Conservation (phyloP, 2,113 vertebrate genomes). For the Laticauda colubrina region DNA sequence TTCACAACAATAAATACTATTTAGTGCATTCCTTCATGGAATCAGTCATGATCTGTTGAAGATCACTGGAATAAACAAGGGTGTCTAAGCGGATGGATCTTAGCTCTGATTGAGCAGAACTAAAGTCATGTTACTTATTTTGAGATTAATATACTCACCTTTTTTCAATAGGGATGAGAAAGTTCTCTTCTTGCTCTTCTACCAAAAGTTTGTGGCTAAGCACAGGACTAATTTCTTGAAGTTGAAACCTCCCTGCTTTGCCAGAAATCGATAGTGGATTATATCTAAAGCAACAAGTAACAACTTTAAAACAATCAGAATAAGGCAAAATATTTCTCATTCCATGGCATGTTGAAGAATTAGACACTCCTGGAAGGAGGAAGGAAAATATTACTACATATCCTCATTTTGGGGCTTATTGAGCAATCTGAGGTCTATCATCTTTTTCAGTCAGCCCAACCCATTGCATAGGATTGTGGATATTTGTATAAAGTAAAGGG, state of each 20-base stretch:
- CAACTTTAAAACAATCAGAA: accelerated
- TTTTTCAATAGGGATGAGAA: slow-evolving; percentile 56
- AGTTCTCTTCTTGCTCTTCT: slow-evolving; percentile 34
- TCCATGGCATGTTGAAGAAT: neutral
- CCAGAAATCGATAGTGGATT: slow-evolving; percentile 15
- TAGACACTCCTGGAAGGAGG: neutral
- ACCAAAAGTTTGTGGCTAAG: slow-evolving; percentile 27
- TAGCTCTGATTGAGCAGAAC: neutral
- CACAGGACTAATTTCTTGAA: slow-evolving; percentile 33
- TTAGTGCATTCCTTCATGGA: neutral
- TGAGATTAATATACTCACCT: slow-evolving; percentile 54
- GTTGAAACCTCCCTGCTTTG: slow-evolving; percentile 42
- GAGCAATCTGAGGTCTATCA: neutral
- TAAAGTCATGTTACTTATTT: neutral
- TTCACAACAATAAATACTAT: neutral
- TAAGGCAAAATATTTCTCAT: neutral
- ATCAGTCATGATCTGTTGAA: neutral
- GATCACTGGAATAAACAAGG: neutral
- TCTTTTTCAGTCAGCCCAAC: neutral
- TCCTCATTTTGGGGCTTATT: neutral
- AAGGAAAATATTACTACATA: neutral
- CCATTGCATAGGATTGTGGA: neutral
- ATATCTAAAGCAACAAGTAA: slow-evolving; percentile 34
- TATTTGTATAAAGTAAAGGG: neutral
- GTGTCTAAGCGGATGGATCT: neutral